These are phyloP conservation scores for Anguilla anguilla DNA, from an alignment of 2,797 vertebrate genomes.

Conservation along the genomic window DNA sequence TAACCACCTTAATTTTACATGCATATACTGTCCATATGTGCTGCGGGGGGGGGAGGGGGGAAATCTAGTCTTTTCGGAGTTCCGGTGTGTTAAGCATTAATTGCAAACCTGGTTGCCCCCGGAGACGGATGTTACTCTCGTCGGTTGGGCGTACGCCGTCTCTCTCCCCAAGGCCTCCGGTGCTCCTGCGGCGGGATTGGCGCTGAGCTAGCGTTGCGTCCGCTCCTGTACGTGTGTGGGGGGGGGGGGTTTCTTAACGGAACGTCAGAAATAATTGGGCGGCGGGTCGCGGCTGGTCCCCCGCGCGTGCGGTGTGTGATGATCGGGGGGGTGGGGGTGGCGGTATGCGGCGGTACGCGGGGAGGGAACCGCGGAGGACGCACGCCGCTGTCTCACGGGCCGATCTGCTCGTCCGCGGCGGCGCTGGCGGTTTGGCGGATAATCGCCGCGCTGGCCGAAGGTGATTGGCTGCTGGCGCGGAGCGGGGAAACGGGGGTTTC, in stretches of 20 bases:
- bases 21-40: not conserved
- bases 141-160: not conserved
- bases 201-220: too few species aligned
- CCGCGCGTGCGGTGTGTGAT: not conserved
- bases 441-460: not conserved
- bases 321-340: not conserved
- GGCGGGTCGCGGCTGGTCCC: not conserved
- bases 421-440: not conserved
- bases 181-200: not conserved
- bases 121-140: not conserved
- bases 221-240: too few species aligned
- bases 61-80: not conserved
- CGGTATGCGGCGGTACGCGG: not conserved
- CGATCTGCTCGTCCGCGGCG: not conserved
- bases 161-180: not conserved
- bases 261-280: not conserved
- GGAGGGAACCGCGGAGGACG: not conserved
- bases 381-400: not conserved
- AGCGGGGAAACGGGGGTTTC: not conserved
- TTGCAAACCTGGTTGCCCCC: not conserved
- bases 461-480: not conserved
- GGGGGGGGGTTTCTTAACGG: not conserved
- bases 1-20: not conserved
- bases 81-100: slow-evolving; percentile 9
- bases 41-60: not conserved